Conservation (phyloP, 1,140 invertebrate genomes). For the roundworm (Caenorhabditis elegans) region DNA sequence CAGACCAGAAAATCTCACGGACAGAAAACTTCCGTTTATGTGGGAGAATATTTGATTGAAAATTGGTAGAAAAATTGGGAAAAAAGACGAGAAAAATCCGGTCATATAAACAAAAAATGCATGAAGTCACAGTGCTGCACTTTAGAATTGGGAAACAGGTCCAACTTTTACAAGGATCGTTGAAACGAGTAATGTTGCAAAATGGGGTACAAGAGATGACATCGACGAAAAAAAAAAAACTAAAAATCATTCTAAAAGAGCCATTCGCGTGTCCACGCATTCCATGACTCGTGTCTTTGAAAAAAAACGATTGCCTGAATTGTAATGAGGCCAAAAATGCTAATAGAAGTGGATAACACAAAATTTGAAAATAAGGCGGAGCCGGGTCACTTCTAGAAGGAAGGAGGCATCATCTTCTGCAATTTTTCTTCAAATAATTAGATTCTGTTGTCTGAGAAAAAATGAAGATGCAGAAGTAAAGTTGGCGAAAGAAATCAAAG, state of each 20-base stretch:
- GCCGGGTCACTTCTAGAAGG: too few relatives aligned
- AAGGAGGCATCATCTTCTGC: too few relatives aligned
- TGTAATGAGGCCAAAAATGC: slow-evolving; percentile 16
- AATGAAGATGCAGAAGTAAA: too few relatives aligned
- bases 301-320: slow-evolving; percentile 19
- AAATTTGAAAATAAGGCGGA: too few relatives aligned
- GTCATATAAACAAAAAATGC: neutral
- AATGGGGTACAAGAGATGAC: too few relatives aligned
- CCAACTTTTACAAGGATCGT: too few relatives aligned
- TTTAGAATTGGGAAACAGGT: too few relatives aligned
- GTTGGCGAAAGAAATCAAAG: too few relatives aligned
- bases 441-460: neutral
- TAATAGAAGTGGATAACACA: neutral
- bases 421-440: neutral
- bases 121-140: too few relatives aligned
- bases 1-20: neutral
- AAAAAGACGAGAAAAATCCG: neutral
- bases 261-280: neutral
- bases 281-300: neutral
- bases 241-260: slow-evolving; percentile 3
- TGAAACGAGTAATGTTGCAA: too few relatives aligned
- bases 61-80: neutral
- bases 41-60: neutral
- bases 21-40: neutral
- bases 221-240: too few relatives aligned